These are phyloP conservation scores for Aphaenogaster ashmeadi DNA, from an alignment of 1,140 invertebrate genomes.

Conservation along the genomic window DNA sequence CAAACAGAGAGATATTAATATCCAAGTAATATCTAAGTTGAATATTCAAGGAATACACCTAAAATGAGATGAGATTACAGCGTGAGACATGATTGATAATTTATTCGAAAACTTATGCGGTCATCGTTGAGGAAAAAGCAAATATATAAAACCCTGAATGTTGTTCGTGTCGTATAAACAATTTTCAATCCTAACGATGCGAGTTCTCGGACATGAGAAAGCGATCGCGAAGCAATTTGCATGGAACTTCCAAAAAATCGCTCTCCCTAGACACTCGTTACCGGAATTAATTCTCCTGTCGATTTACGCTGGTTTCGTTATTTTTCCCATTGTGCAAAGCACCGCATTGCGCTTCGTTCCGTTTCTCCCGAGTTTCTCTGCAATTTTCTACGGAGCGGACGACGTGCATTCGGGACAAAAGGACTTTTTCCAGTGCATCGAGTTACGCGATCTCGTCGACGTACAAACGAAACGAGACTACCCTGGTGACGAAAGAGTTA, in stretches of 20 bases:
- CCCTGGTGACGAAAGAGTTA: slow-evolving; percentile 64
- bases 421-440: slow-evolving; percentile 68
- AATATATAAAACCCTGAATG: neutral
- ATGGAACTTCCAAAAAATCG: slow-evolving; percentile 44
- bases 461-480: slow-evolving; percentile 66
- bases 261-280: slow-evolving; percentile 62
- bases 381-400: slow-evolving; percentile 68
- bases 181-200: slow-evolving; percentile 21
- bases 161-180: neutral
- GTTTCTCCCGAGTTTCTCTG: slow-evolving; percentile 65
- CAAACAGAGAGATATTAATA: neutral
- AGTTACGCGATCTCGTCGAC: slow-evolving; percentile 66
- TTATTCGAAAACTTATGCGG: neutral
- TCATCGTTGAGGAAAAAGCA: neutral
- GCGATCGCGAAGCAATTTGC: slow-evolving; percentile 65
- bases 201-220: slow-evolving; percentile 9
- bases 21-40: neutral
- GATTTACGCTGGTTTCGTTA: slow-evolving; percentile 54
- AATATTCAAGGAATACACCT: neutral
- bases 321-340: slow-evolving; percentile 45
- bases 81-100: neutral
- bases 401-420: slow-evolving; percentile 62
- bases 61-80: neutral
- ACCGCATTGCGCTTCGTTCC: slow-evolving; percentile 36
- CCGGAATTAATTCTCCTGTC: slow-evolving; percentile 66